Conservation (phyloP, 2,797 vertebrate species). For the Sarcoramphus papa region DNA sequence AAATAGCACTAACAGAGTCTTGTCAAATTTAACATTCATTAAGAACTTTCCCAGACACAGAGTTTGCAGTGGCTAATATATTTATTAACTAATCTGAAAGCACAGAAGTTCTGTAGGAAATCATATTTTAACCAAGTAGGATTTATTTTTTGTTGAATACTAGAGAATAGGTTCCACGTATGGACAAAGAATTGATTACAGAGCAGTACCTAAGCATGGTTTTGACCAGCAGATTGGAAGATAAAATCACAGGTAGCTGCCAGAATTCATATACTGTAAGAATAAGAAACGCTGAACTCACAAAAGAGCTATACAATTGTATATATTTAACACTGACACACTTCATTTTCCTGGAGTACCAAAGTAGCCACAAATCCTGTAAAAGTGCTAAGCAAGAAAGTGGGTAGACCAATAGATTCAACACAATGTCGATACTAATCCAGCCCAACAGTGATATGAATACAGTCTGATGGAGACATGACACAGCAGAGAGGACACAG, state of each 20-base stretch:
- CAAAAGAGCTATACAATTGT: neutral
- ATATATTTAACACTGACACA: neutral
- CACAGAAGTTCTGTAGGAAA: neutral
- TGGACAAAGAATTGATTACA: neutral
- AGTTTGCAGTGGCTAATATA: neutral
- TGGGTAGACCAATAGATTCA: neutral
- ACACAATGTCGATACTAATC: neutral
- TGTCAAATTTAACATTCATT: neutral
- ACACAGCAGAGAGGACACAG: neutral
- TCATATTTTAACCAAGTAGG: neutral
- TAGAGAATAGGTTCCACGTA: neutral
- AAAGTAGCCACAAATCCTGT: neutral
- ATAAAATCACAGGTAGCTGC: neutral
- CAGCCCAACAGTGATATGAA: neutral
- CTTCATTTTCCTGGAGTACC: neutral
- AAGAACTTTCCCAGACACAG: neutral
- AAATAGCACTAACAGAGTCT: neutral
- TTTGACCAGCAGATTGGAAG: neutral
- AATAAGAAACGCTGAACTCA: neutral
- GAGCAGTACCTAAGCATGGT: neutral
- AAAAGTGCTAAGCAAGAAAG: neutral
- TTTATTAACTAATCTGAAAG: slow-evolving; percentile 34
- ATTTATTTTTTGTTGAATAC: neutral
- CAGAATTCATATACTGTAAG: neutral
- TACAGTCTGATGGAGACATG: neutral